Evolutionary conservation across 2,888 invertebrate genomes (phyloP), one percentile per base, ranked within the genome.

Genomic region (Stenotaenia linearis): DNA sequence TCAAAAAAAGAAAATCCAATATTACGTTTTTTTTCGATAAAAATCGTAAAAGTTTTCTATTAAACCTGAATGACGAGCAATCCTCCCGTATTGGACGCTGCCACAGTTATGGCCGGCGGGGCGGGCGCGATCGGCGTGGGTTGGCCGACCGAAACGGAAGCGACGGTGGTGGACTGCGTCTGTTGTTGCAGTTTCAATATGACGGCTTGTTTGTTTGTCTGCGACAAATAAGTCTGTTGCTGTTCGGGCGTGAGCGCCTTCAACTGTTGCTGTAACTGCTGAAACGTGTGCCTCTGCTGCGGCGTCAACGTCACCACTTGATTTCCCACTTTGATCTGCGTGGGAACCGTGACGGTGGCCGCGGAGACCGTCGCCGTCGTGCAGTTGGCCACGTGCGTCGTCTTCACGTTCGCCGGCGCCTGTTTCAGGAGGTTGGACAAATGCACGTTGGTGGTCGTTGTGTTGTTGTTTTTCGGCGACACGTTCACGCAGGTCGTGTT

Each of bases 251-350:
- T 83, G 83, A 85, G 83, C 74, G 82, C 82, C 28, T 84, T 82
- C 78, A 85, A 79, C 79, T 84, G 83, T 7, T 83, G 82, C 79
- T 84, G 82, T 10, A 85, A 82, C 79, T 84, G 84, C 30, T 84
- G 83, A 74, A 83, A 83, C 28, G 79, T 32, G 75, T 61, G 81
- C 25, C 37, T 82, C 81, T 84, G 85, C n/a, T 83, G 83, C 37
- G 82, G 83, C 21, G 84, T 84, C 79, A 85, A 81, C 78, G 83
- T 84, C 75, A 85, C 87, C 79, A 88, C 83, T 81, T 89, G 89
- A 82, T 89, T 89, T 5, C 85, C 86, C 80, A 86, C 81, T 30
- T 79, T 81, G 61, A 80, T 80, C 32, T 80, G 77, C 37, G 78
- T 80, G 23, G 80, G 77, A 9, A 79, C 45, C 56, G 77, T 45